phyloP scores from a whole-genome alignment of 2,797 vertebrate species.

The Pogoniulus pusillus region DNA sequence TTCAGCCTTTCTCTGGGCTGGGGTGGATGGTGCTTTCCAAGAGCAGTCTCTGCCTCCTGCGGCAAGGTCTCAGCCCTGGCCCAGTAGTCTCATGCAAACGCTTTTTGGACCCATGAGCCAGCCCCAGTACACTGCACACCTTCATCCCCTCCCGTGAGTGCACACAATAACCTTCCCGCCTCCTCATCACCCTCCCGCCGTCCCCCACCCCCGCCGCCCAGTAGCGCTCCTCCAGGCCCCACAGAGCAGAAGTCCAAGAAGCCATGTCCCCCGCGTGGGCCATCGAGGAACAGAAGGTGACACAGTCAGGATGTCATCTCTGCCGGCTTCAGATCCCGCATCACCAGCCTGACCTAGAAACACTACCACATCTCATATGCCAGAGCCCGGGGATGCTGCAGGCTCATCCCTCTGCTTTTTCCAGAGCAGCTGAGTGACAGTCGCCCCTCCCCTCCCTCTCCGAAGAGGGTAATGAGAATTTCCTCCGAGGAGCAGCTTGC shows the following conservation, averaged over 20 bases:
- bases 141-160: rapidly evolving
- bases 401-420: constrained; percentile 65
- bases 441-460: constrained; percentile 60
- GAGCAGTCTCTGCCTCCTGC: neutral
- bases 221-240: neutral
- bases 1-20: neutral
- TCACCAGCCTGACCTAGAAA: constrained; percentile 70
- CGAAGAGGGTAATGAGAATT: constrained; percentile 52
- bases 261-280: rapidly evolving
- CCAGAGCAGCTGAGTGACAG: constrained; percentile 45
- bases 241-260: neutral
- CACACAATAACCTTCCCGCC: neutral
- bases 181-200: neutral
- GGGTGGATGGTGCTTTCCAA: rapidly evolving
- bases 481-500: constrained; percentile 61
- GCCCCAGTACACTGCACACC: neutral
- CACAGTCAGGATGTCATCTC: constrained; percentile 43
- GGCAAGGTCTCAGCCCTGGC: neutral
- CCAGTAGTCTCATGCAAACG: rapidly evolving
- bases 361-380: constrained; percentile 27
- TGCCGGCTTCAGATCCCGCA: constrained; percentile 20
- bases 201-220: too few species aligned
- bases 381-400: constrained; percentile 47
- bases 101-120: rapidly evolving
- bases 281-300: constrained; percentile 40